phyloP scores from a whole-genome alignment of 2,888 invertebrate species.

The Pseudococcus longispinus region DNA sequence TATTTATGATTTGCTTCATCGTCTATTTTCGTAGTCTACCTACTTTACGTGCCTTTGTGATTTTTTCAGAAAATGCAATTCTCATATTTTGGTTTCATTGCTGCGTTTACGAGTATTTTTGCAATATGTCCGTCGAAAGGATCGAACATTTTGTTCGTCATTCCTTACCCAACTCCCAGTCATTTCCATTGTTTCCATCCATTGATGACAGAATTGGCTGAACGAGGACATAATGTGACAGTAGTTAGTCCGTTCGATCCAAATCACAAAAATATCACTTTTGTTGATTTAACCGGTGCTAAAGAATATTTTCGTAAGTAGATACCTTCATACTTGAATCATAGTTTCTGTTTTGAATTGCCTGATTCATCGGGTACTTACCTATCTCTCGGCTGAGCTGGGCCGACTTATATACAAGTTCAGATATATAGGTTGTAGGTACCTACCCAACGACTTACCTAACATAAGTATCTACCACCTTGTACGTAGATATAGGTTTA shows the following conservation, averaged over 20 bases:
- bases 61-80: conserved; percentile 1
- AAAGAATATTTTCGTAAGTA: conserved; percentile 39
- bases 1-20: too few relatives aligned
- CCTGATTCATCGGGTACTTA: too few relatives aligned
- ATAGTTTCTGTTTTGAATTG: too few relatives aligned
- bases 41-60: too few relatives aligned
- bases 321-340: neutral
- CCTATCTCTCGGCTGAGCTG: too few relatives aligned
- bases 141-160: conserved; percentile 28
- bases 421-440: too few relatives aligned
- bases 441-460: too few relatives aligned
- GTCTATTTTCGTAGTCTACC: too few relatives aligned
- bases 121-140: neutral
- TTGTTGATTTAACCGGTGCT: neutral
- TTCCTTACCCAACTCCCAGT: conserved; percentile 27
- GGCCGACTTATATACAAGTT: too few relatives aligned
- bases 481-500: too few relatives aligned
- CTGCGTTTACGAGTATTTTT: neutral
- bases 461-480: too few relatives aligned
- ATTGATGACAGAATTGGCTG: neutral
- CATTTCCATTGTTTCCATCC: conserved; percentile 40
- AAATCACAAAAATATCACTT: neutral
- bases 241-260: neutral
- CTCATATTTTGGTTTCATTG: neutral
- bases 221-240: conserved; percentile 29